Conservation (phyloP, 2,797 vertebrate species). For the Galago senegalensis region DNA sequence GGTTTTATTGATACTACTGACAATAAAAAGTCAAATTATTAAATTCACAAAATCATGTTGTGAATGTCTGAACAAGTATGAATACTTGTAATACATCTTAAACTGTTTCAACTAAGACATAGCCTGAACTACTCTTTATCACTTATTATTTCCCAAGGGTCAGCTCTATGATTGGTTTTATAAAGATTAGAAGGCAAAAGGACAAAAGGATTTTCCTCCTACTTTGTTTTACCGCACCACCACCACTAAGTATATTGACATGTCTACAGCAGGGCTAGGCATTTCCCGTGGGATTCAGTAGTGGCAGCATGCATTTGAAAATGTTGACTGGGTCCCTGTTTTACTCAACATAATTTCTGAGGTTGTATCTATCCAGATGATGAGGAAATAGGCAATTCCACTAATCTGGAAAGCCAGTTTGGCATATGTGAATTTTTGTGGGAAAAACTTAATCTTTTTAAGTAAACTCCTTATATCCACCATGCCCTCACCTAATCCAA, state of each 20-base stretch:
- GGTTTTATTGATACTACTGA: not conserved
- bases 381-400: constrained; percentile 10
- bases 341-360: not conserved
- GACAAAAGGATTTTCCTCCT: not conserved
- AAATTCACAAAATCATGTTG: constrained; percentile 23
- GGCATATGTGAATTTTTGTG: not conserved
- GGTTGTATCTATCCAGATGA: not conserved
- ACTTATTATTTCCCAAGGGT: not conserved
- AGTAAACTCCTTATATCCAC: constrained; percentile 16
- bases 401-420: not conserved
- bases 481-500: not conserved
- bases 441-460: not conserved
- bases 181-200: constrained; percentile 1
- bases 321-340: not conserved
- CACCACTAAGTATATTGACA: not conserved
- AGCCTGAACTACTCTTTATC: not conserved
- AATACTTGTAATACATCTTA: not conserved
- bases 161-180: not conserved
- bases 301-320: not conserved
- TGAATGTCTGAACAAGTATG: not conserved
- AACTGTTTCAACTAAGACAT: not conserved
- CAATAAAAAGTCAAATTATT: constrained; percentile 12
- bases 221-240: not conserved
- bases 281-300: not conserved
- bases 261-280: not conserved